These are phyloP conservation scores for Scopus umbretta DNA, from an alignment of 2,113 vertebrate genomes.

Conservation along the genomic window DNA sequence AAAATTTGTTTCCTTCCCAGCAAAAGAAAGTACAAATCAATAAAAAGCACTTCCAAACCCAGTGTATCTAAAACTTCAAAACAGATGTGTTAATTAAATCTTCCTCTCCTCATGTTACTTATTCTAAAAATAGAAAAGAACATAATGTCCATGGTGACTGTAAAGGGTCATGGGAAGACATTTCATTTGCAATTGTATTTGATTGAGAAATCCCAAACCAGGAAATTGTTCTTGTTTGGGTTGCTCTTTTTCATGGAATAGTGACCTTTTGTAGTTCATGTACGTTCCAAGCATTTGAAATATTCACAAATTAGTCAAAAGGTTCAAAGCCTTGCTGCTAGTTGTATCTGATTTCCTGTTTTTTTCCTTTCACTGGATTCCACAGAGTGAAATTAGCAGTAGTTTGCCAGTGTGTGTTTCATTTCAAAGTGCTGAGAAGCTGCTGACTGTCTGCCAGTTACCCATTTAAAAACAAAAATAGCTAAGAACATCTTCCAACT, in stretches of 20 bases:
- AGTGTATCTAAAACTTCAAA: not conserved
- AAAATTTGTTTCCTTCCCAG: not conserved
- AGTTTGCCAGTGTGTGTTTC: not conserved
- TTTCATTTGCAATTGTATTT: conserved; percentile 2
- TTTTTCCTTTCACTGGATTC: conserved; percentile 14
- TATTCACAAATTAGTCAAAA: conserved; percentile 1
- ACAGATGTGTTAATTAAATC: conserved; percentile 4
- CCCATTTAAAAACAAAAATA: not conserved
- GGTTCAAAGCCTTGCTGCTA: not conserved
- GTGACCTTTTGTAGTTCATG: conserved; percentile 32
- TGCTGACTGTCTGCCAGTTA: conserved; percentile 12
- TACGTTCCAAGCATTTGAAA: conserved; percentile 39
- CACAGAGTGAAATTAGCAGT: conserved; percentile 25
- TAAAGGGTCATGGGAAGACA: conserved; percentile 25
- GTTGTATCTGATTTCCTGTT: conserved; percentile 19
- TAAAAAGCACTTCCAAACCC: not conserved
- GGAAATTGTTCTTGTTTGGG: conserved; percentile 30
- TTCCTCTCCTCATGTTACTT: not conserved
- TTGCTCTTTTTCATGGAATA: conserved; percentile 35
- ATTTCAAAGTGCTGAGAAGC: not conserved
- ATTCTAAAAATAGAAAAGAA: conserved; percentile 28
- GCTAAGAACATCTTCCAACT: not conserved
- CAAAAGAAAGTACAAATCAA: not conserved
- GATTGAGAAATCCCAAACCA: conserved; percentile 18
- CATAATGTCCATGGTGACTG: not conserved